These are phyloP conservation scores for Arrhopalites spinosus DNA, from an alignment of 2,888 invertebrate genomes.

Conservation along the genomic window DNA sequence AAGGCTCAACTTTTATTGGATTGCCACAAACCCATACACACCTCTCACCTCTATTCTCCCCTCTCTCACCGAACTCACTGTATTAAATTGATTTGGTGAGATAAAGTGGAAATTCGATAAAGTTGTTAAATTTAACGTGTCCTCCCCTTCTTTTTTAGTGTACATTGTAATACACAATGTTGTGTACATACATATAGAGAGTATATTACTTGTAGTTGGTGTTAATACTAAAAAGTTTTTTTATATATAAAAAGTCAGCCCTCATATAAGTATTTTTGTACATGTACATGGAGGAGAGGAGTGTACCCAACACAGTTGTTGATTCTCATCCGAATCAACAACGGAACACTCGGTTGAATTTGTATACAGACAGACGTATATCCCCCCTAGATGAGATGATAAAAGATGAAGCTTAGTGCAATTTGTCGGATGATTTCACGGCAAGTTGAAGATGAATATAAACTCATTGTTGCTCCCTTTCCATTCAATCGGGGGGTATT, in stretches of 20 bases:
- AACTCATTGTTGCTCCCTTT: constrained; percentile 18
- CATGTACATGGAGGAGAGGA: too few species aligned
- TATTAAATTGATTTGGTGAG: constrained; percentile 33
- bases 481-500: constrained; percentile 18
- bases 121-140: constrained; percentile 29
- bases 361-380: not conserved
- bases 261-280: too few species aligned
- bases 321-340: not conserved
- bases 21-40: not conserved
- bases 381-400: not conserved
- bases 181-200: not conserved
- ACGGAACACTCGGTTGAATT: not conserved
- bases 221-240: not conserved
- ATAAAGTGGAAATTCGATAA: constrained; percentile 29
- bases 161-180: too few species aligned
- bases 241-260: too few species aligned
- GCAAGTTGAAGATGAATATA: constrained; percentile 35
- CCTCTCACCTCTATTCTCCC: not conserved
- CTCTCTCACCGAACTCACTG: not conserved
- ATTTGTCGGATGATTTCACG: constrained; percentile 51
- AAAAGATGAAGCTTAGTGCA: constrained; percentile 35
- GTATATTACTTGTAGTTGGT: not conserved
- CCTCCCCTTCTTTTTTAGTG: not conserved
- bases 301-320: too few species aligned
- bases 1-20: too few species aligned